Conservation (phyloP, 2,888 invertebrate species). For the Cylindroiulus punctatus region DNA sequence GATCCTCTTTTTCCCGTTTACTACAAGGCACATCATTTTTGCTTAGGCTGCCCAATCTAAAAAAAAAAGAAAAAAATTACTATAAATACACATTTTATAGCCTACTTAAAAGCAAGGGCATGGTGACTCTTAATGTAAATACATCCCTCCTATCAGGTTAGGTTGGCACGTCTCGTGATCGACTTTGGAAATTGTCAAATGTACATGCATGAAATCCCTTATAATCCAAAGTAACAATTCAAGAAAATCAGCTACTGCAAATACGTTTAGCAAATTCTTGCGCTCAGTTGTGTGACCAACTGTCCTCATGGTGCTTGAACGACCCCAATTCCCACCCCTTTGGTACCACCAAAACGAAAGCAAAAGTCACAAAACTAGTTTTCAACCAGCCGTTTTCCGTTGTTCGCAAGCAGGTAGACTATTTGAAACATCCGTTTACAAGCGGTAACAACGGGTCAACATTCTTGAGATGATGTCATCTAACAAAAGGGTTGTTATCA, state of each 20-base stretch:
- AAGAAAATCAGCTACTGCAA: too few species aligned
- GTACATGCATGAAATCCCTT: too few species aligned
- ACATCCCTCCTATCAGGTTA: too few species aligned
- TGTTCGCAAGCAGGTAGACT: neutral
- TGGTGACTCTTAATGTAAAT: too few species aligned
- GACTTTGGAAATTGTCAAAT: too few species aligned
- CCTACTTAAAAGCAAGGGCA: too few species aligned
- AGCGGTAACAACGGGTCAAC: neutral
- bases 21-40: slow-evolving; percentile 52
- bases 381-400: neutral
- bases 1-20: slow-evolving; percentile 54
- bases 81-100: too few species aligned
- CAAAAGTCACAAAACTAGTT: slow-evolving; percentile 27
- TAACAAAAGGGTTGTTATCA: neutral
- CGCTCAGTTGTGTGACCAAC: neutral
- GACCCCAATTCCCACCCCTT: neutral
- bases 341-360: neutral
- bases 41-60: slow-evolving; percentile 57
- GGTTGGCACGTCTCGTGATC: too few species aligned
- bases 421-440: slow-evolving; percentile 1
- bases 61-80: neutral
- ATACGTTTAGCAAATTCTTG: too few species aligned
- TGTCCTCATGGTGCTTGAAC: neutral
- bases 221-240: too few species aligned
- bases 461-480: slow-evolving; percentile 23